Percentiles rank a stretch among this genome's conserved stretches.
Conservation (phyloP, 2,113 vertebrate genomes). For the Maccullochella peelii region DNA sequence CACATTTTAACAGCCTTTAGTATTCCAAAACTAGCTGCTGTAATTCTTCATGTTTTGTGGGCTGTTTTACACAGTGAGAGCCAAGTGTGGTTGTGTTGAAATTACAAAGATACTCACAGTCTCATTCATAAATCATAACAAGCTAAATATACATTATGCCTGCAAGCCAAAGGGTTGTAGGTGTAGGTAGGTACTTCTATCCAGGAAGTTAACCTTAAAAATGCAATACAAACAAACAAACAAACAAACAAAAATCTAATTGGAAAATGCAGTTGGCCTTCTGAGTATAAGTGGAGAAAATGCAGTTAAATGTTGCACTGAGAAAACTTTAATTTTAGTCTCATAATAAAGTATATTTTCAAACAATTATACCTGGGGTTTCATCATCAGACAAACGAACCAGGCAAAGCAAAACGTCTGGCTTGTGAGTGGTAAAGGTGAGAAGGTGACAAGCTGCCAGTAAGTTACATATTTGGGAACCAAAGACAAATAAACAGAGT, state of each 20-base stretch:
- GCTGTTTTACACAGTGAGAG: background rate
- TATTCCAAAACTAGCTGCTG: background rate
- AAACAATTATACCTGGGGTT: background rate
- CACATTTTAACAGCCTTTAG: conserved; percentile 4
- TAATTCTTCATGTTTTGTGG: conserved; percentile 12
- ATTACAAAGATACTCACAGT: background rate
- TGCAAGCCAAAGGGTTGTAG: background rate
- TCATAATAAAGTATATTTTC: background rate
- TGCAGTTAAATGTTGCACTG: background rate
- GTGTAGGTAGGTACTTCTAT: background rate
- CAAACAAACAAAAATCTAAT: background rate
- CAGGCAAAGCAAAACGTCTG: background rate
- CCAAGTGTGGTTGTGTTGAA: conserved; percentile 4
- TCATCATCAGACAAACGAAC: background rate
- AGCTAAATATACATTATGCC: background rate
- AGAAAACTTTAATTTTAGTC: background rate
- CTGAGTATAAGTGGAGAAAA: background rate
- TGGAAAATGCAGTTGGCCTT: background rate
- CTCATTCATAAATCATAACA: conserved; percentile 10
- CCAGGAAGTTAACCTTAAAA: conserved; percentile 7
- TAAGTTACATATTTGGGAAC: conserved; percentile 10
- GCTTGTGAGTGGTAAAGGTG: background rate
- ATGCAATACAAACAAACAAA: background rate
- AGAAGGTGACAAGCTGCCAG: conserved; percentile 10
- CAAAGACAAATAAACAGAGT: conserved; percentile 28